These are phyloP conservation scores for Campylorhamphus procurvoides DNA, from an alignment of 2,113 vertebrate species.

Conservation along the genomic window DNA sequence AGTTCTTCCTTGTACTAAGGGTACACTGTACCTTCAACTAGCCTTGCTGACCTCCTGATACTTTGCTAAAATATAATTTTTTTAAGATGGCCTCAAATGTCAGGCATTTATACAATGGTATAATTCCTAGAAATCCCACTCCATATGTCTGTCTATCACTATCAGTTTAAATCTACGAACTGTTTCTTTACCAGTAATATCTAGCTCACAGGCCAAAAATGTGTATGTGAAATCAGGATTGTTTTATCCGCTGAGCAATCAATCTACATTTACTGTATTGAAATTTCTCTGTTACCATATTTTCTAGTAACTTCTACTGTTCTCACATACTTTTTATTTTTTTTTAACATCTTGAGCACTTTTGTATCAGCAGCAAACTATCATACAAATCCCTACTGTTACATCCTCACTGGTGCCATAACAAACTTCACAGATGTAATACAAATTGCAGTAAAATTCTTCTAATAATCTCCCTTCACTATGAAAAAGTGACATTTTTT, in stretches of 20 bases:
- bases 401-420: not conserved
- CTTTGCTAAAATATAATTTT: not conserved
- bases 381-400: not conserved
- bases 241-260: not conserved
- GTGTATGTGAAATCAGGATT: not conserved
- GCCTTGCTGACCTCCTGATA: not conserved
- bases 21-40: not conserved
- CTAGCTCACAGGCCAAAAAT: not conserved
- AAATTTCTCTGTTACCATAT: accelerated
- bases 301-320: not conserved
- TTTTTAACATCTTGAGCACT: not conserved
- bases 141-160: not conserved
- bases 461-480: not conserved
- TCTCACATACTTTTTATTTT: not conserved
- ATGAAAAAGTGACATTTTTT: not conserved
- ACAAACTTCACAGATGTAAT: not conserved
- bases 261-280: not conserved
- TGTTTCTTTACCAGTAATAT: not conserved
- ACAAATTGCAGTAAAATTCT: not conserved
- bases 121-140: not conserved
- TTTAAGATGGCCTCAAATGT: not conserved
- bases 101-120: not conserved
- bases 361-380: not conserved
- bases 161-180: not conserved
- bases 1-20: not conserved